Conservation (phyloP, 2,113 vertebrate species). For the Misgurnus anguillicaudatus region DNA sequence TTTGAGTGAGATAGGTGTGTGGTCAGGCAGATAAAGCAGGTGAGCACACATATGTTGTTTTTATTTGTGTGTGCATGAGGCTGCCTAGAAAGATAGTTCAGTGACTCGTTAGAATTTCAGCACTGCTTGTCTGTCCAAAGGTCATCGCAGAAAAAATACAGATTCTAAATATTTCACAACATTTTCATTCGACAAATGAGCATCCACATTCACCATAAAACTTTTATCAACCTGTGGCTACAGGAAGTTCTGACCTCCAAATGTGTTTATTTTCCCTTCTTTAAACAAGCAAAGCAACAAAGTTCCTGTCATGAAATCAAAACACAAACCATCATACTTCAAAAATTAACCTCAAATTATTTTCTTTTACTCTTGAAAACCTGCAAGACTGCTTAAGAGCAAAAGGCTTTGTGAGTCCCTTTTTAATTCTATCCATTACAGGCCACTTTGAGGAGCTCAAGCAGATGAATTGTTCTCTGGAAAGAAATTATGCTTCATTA, state of each 20-base stretch:
- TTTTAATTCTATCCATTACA: slow-evolving; percentile 24
- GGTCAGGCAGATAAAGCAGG: not conserved
- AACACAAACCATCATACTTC: not conserved
- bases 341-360: slow-evolving; percentile 19
- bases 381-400: slow-evolving; percentile 37
- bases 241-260: slow-evolving; percentile 50
- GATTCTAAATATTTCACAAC: slow-evolving; percentile 69
- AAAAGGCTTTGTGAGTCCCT: slow-evolving; percentile 25
- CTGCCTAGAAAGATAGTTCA: slow-evolving; percentile 70
- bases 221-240: slow-evolving; percentile 55
- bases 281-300: slow-evolving; percentile 28
- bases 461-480: slow-evolving; percentile 36
- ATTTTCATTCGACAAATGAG: slow-evolving; percentile 68
- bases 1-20: not conserved
- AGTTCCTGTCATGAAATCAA: slow-evolving; percentile 14
- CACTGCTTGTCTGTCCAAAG: slow-evolving; percentile 53
- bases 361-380: slow-evolving; percentile 34
- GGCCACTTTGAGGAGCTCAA: slow-evolving; percentile 24
- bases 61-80: slow-evolving; percentile 22
- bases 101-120: slow-evolving; percentile 25
- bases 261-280: slow-evolving; percentile 12
- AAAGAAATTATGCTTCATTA: slow-evolving; percentile 74
- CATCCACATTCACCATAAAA: slow-evolving; percentile 61
- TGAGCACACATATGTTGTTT: not conserved
- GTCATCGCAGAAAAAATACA: slow-evolving; percentile 69